Conservation (phyloP, 2,888 invertebrate genomes). For the Melanophora roralis region DNA sequence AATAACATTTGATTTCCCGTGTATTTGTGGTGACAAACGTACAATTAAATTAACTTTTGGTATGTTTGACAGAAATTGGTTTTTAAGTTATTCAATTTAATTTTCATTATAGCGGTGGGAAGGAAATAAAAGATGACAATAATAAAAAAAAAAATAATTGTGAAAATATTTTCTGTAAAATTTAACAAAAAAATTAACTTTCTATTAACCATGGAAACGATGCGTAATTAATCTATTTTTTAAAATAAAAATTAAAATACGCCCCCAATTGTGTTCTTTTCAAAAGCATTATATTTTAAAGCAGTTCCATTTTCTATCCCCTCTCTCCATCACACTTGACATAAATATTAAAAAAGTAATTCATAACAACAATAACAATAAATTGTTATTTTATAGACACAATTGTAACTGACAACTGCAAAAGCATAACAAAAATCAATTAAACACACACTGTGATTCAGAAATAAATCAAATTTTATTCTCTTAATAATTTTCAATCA, state of each 20-base stretch:
- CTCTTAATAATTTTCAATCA: constrained; percentile 2
- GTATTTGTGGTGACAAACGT: not conserved
- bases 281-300: no score
- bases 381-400: not conserved
- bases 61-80: not conserved
- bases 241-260: constrained; percentile 8
- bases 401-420: constrained; percentile 1
- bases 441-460: not conserved
- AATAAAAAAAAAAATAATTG: no score
- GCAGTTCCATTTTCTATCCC: no score
- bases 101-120: not conserved
- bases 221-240: not conserved
- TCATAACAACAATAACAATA: no score
- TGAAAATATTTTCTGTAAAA: no score
- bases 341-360: no score
- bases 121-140: not conserved
- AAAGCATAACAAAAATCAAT: not conserved
- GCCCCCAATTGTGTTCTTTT: constrained; percentile 6
- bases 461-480: not conserved
- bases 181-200: no score
- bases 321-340: no score
- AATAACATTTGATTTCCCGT: not conserved
- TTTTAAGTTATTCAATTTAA: not conserved
- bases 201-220: no score
- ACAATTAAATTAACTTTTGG: not conserved